Conservation (phyloP, 2,888 invertebrate species). For the Sinohyriopsis cumingii region DNA sequence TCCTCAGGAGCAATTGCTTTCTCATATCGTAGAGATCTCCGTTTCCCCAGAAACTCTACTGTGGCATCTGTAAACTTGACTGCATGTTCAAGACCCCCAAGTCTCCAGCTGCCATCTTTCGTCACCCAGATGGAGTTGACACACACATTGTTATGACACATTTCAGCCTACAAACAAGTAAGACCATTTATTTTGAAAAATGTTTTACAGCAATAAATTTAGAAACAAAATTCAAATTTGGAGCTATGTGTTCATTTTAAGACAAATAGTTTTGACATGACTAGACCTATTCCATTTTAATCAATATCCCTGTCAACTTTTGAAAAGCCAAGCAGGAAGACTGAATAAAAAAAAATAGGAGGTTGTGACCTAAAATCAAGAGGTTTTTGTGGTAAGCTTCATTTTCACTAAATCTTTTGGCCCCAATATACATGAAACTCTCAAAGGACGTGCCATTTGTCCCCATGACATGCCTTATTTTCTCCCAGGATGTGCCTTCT, state of each 20-base stretch:
- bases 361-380: too few relatives aligned
- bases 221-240: too few relatives aligned
- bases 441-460: too few relatives aligned
- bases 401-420: too few relatives aligned
- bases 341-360: too few relatives aligned
- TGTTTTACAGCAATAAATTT: not conserved
- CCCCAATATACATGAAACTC: too few relatives aligned
- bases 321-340: too few relatives aligned
- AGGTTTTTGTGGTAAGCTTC: too few relatives aligned
- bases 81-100: slow-evolving; percentile 85
- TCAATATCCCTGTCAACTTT: too few relatives aligned
- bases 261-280: not conserved
- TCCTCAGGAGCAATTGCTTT: slow-evolving; percentile 58
- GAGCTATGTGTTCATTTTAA: not conserved
- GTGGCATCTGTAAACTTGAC: slow-evolving; percentile 76
- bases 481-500: too few relatives aligned
- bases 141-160: slow-evolving; percentile 87
- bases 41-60: slow-evolving; percentile 78
- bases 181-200: not conserved
- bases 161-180: slow-evolving; percentile 50
- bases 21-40: slow-evolving; percentile 44
- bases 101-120: slow-evolving; percentile 88
- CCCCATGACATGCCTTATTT: too few relatives aligned
- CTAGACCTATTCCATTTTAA: not conserved
- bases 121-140: slow-evolving; percentile 86